Percentiles rank a stretch among this genome's conserved stretches.
phyloP scores from a whole-genome alignment of 2,797 vertebrate species.

The Moxostoma hubbsi region DNA sequence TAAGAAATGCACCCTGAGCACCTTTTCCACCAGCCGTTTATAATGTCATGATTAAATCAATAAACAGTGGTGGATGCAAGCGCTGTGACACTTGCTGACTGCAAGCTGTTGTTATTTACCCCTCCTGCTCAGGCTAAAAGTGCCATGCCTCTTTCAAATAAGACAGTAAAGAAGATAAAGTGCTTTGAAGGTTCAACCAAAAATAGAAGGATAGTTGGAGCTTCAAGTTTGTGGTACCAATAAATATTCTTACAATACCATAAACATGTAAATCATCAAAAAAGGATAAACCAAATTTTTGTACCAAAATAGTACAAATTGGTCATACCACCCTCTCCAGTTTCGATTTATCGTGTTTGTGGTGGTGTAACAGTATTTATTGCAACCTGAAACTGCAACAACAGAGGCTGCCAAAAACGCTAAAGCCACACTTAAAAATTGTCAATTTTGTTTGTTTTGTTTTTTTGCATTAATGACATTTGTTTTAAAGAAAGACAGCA shows the following conservation, averaged over 20 bases:
- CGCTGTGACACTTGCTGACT: slow-evolving; percentile 67
- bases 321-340: too few relatives aligned
- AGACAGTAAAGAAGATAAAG: slow-evolving; percentile 68
- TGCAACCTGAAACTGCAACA: too few relatives aligned
- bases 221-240: neutral
- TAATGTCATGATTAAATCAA: slow-evolving; percentile 74
- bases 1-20: slow-evolving; percentile 65
- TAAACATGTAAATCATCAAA: too few relatives aligned
- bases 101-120: slow-evolving; percentile 73
- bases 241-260: neutral
- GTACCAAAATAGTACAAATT: too few relatives aligned
- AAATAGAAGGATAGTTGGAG: neutral
- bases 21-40: slow-evolving; percentile 66
- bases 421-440: too few relatives aligned
- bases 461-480: too few relatives aligned
- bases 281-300: too few relatives aligned
- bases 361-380: too few relatives aligned
- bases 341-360: too few relatives aligned
- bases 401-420: too few relatives aligned
- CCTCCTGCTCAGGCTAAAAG: slow-evolving; percentile 72
- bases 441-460: too few relatives aligned
- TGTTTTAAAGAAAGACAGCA: too few relatives aligned
- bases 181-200: slow-evolving; percentile 62
- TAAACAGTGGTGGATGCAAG: slow-evolving; percentile 67
- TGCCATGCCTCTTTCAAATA: slow-evolving; percentile 73